Evolutionary conservation across 2,888 invertebrate species (phyloP), one percentile per base, ranked within the genome.

Genomic region (Neocrepidodera transversa): DNA sequence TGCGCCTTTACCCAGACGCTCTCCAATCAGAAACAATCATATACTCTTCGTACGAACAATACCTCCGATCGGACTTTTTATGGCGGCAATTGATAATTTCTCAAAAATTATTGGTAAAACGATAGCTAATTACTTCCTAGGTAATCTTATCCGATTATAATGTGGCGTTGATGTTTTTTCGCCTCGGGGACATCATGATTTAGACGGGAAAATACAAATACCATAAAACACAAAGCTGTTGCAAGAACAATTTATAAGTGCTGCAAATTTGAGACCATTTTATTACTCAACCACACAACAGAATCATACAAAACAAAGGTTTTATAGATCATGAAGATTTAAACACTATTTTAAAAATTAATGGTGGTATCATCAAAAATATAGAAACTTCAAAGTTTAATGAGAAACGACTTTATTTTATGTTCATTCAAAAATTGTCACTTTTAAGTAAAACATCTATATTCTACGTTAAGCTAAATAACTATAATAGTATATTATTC

Each of bases 61-160:
- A 43, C 42, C n/a, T 32, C 17, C 50, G 50, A 18, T 28, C 36
- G 36, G 20, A 32, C 26, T 43, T 52, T n/a, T 53, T 53, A 40
- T 28, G 26, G 16, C 26, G 13, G 26, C 45, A 16, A 50, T 50
- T 38, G 38, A 50, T 35, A 38, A 40, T 26, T 8, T 28, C 40
- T 50, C 23, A 50, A 50, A 50, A 50, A 50, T 36, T 36, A 36
- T n/a, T 14, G 13, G 20, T 16, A 38, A 50, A 50, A 50, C 23
- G 36, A 23, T 23, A 23, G 20, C 23, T 50, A 50, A 50, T 50
- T 50, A 50, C 50, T 50, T 50, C 50, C 50, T 50, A 18, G 50
- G 32, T 32, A 32, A 32, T 32, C 32, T 32, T 32, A 32, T 32
- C 32, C 13, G 32, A 32, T 32, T 13, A 32, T 13, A 32, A 11